Percentiles rank a stretch among this genome's conserved stretches.
Conservation (phyloP, 1,140 invertebrate genomes). For the Pseudomyrmex sp. region DNA sequence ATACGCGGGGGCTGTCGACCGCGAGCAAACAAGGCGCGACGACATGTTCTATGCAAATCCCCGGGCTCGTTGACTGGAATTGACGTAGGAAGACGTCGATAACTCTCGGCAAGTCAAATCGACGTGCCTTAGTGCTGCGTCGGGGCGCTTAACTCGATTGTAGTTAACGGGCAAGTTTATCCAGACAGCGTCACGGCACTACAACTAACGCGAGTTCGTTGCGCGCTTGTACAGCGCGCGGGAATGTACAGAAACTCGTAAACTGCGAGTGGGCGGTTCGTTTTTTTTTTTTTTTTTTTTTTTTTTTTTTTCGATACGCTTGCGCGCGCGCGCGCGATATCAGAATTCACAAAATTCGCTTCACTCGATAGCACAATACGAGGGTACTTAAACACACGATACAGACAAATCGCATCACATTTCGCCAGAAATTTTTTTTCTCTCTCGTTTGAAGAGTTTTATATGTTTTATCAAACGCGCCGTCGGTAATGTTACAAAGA, state of each 20-base stretch:
- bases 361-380: neutral
- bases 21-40: constrained; percentile 58
- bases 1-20: constrained; percentile 49
- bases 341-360: neutral
- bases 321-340: too few relatives aligned
- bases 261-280: neutral
- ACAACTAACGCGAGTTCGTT: constrained; percentile 50
- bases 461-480: neutral
- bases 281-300: too few relatives aligned
- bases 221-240: constrained; percentile 3
- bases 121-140: constrained; percentile 47
- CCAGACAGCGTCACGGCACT: constrained; percentile 38
- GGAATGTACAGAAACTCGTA: constrained; percentile 24
- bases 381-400: neutral
- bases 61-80: constrained; percentile 40
- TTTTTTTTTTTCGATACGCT: too few relatives aligned
- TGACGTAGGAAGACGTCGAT: constrained; percentile 55
- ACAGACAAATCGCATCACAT: neutral
- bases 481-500: constrained; percentile 19
- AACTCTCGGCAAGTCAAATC: constrained; percentile 69
- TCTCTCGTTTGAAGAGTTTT: too few relatives aligned
- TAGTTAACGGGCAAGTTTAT: constrained; percentile 55
- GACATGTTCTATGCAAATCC: constrained; percentile 68
- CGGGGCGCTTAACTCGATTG: constrained; percentile 60
- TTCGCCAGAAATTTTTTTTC: neutral